Evolutionary conservation across 2,113 vertebrate species (phyloP), one percentile per base, ranked within the genome.

Genomic region (Sterna hirundo): DNA sequence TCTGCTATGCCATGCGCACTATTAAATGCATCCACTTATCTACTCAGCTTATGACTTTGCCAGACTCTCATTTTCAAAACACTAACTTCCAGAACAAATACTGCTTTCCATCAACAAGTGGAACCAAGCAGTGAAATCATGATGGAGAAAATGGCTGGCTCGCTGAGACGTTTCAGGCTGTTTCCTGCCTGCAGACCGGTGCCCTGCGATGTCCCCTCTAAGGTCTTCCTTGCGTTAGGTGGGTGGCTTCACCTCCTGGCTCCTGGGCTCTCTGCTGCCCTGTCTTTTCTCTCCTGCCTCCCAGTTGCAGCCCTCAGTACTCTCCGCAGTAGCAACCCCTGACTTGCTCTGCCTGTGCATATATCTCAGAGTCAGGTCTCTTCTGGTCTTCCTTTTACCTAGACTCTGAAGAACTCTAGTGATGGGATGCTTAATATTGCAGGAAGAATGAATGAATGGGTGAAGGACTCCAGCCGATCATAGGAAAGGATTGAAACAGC

Each of bases 281-380:
- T 26, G 11, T 10, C 8, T n/a, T 55, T 74, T 38, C 64, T 52
- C 27, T 78, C 58, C 44, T 61, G 49, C 40, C 32, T 55, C 15
- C 9, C 36, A 65, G 29, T 0, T 88, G 40, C 54, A 78, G 32
- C 10, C 38, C 58, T 23, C 17, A 15, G 38, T 40, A 36, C 16
- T 80, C 42, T 64, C 21, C 21, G 20, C 52, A 38, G 64, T 32
- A 69, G n/a, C 32, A 74, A 15, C 34, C 30, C 38, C 13, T 52
- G 69, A 4, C 13, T 52, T 20, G 27, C 38, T 69, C 47, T 57
- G 26, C 34, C 17, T 2, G 0, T 0, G 1, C 7, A 0, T 42
- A 5, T 38, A 21, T 61, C 27, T 82, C 17, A 64, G 23, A 47
- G 13, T 74, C 60, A 92, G 36, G 16, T 51, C 21, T 29, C 18